Conservation (phyloP, 2,797 vertebrate genomes). For the Clarias fuscus region DNA sequence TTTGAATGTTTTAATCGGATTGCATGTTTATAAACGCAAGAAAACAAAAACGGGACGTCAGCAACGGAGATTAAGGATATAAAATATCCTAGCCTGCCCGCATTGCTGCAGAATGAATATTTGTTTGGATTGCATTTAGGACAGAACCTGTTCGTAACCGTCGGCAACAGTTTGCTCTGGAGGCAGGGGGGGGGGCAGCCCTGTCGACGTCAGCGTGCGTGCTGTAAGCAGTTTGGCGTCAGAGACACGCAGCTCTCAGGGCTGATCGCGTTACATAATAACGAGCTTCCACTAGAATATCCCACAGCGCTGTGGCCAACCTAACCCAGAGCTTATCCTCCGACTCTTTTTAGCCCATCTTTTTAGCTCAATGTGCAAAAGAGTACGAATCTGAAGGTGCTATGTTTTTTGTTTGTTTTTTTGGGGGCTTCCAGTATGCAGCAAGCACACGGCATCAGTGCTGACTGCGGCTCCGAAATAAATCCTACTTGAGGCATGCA, state of each 20-base stretch:
- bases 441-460: neutral
- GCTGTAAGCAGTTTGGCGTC: constrained; percentile 44
- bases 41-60: neutral
- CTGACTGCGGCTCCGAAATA: neutral
- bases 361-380: constrained; percentile 5
- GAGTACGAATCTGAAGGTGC: neutral
- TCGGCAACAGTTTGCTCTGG: constrained; percentile 40
- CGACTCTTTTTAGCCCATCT: neutral
- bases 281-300: constrained; percentile 50
- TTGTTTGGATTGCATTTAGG: constrained; percentile 7
- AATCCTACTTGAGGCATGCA: neutral
- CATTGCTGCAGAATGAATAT: neutral
- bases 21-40: neutral
- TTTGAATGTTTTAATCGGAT: neutral
- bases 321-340: constrained; percentile 22
- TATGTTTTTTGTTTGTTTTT: neutral
- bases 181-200: constrained; percentile 16
- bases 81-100: neutral
- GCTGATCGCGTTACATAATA: constrained; percentile 84
- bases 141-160: constrained; percentile 14
- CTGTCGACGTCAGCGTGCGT: constrained; percentile 32
- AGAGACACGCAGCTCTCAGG: constrained; percentile 56
- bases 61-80: neutral
- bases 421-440: neutral
- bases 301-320: constrained; percentile 29